Percentiles rank a stretch among this genome's conserved stretches.
phyloP scores from a whole-genome alignment of 2,113 vertebrate genomes.

The Albula glossodonta region DNA sequence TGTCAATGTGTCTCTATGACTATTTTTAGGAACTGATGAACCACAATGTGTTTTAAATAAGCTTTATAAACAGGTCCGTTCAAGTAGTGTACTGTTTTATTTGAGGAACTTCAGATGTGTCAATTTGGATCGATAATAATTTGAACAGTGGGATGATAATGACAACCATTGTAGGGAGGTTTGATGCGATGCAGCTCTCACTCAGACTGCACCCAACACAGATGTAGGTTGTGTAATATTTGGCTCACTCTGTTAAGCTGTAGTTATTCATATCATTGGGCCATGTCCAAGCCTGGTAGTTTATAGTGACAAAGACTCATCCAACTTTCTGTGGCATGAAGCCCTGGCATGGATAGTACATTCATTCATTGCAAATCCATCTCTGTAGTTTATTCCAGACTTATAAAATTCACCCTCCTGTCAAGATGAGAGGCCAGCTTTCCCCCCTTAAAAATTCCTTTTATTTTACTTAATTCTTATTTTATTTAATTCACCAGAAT shows the following conservation, averaged over 20 bases:
- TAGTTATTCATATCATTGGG: background rate
- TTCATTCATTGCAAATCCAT: background rate
- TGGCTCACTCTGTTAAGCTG: background rate
- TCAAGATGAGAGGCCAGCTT: background rate
- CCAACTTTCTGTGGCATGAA: background rate
- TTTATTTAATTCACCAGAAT: too few relatives aligned
- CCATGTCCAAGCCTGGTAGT: background rate
- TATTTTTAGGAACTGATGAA: background rate
- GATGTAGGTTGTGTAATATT: background rate
- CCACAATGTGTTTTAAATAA: background rate
- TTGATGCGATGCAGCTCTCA: background rate
- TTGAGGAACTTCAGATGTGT: conserved; percentile 13
- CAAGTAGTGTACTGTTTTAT: background rate
- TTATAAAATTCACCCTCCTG: background rate
- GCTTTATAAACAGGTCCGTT: conserved; percentile 9
- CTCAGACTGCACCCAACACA: background rate
- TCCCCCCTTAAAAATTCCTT: too few relatives aligned
- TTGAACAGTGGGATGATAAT: background rate
- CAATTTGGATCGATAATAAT: background rate
- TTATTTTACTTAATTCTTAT: too few relatives aligned
- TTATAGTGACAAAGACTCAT: background rate
- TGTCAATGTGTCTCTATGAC: background rate
- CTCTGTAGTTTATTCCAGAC: background rate
- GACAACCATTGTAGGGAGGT: background rate
- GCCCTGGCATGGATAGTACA: background rate